Evolutionary conservation across 1,140 invertebrate species (phyloP).

Genomic region (Nebria ingens): DNA sequence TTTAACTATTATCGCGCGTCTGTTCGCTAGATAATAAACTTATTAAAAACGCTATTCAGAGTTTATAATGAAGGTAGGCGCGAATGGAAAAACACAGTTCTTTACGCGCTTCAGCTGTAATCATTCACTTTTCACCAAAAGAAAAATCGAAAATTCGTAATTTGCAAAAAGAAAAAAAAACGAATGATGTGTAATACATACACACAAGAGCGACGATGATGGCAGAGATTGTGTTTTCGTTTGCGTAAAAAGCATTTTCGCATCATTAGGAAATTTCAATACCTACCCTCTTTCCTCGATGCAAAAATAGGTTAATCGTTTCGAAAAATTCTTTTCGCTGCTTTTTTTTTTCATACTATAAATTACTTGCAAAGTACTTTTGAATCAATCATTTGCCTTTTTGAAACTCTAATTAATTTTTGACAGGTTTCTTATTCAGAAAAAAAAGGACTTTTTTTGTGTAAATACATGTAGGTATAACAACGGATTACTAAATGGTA

Average conservation of each 20-base stretch:
- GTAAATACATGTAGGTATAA: no score
- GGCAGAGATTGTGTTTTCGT: conserved; percentile 8
- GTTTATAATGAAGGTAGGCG: neutral
- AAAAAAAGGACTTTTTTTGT: no score
- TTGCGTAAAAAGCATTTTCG: conserved; percentile 11
- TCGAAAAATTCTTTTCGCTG: neutral
- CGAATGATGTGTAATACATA: neutral
- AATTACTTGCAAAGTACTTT: no score
- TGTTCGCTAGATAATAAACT: conserved; percentile 2
- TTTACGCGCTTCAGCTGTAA: neutral
- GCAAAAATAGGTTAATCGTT: conserved; percentile 5
- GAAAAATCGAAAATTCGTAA: conserved; percentile 4
- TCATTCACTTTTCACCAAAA: neutral
- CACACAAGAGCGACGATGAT: no score
- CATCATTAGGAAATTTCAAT: conserved; percentile 11
- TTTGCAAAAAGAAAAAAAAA: neutral
- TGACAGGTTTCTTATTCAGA: no score
- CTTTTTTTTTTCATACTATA: no score
- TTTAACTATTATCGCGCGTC: no score
- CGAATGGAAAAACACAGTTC: neutral
- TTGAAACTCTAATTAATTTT: no score
- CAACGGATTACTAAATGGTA: no score
- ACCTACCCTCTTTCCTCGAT: no score
- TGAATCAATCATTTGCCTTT: no score
- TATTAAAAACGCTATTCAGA: neutral